phyloP scores from a whole-genome alignment of 2,113 vertebrate species.

The Theristicus caerulescens region DNA sequence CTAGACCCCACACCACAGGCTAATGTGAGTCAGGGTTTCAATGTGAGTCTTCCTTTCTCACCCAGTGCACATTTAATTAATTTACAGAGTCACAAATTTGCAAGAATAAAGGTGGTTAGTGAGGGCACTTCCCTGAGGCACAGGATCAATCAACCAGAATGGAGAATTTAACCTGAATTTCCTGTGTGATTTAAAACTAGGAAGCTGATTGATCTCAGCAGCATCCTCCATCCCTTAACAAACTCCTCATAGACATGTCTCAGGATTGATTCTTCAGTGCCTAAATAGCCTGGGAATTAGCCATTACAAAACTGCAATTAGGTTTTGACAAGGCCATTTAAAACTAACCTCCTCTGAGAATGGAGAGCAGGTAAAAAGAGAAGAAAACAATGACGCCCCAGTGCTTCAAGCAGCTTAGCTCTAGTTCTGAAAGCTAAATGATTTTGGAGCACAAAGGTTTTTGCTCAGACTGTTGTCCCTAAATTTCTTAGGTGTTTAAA shows the following conservation, averaged over 20 bases:
- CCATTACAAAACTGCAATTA: slow-evolving; percentile 55
- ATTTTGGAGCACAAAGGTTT: neutral
- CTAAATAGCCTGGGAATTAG: slow-evolving; percentile 53
- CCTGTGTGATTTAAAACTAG: slow-evolving; percentile 34
- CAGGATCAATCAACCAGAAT: slow-evolving; percentile 20
- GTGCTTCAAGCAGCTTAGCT: neutral
- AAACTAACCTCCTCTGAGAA: slow-evolving; percentile 33
- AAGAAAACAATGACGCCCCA: neutral
- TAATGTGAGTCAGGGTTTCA: neutral
- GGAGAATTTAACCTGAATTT: slow-evolving; percentile 36
- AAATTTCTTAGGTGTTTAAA: neutral
- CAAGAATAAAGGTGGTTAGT: slow-evolving; percentile 16
- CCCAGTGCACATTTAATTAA: neutral
- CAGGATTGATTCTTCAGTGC: slow-evolving; percentile 43
- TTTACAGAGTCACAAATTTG: neutral
- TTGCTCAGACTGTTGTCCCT: neutral
- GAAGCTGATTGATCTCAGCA: slow-evolving; percentile 53
- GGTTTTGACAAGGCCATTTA: slow-evolving; percentile 59
- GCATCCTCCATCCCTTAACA: slow-evolving; percentile 25
- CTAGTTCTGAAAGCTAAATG: slow-evolving; percentile 17
- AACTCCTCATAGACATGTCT: slow-evolving; percentile 17
- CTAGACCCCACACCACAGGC: neutral
- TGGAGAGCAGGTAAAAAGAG: neutral
- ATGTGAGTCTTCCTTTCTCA: neutral
- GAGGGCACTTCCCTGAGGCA: neutral